A percentile compares a stretch with the other conserved stretches of the same genome.
Conservation (phyloP, 2,113 vertebrate species). For the Triplophysa tibetana region DNA sequence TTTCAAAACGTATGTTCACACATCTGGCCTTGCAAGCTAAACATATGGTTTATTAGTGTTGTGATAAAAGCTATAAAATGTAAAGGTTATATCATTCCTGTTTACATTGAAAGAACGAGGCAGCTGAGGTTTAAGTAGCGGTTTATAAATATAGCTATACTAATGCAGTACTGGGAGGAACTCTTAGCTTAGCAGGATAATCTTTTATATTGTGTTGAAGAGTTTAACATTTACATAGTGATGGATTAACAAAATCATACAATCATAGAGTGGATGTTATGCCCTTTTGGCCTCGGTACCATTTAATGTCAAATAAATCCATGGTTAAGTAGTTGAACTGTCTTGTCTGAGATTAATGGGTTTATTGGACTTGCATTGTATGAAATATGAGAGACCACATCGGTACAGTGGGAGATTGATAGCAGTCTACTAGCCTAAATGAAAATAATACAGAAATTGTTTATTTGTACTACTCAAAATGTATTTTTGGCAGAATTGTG, state of each 20-base stretch:
- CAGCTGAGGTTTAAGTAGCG: neutral
- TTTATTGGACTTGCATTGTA: conserved; percentile 9
- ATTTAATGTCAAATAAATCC: conserved; percentile 30
- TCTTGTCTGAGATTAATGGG: conserved; percentile 6
- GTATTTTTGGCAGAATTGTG: neutral
- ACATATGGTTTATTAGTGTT: neutral
- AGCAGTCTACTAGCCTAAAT: neutral
- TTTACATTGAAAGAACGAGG: neutral
- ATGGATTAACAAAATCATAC: conserved; percentile 10
- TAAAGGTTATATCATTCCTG: neutral
- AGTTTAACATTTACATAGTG: conserved; percentile 4
- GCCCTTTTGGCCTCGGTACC: conserved; percentile 17
- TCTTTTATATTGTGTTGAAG: neutral
- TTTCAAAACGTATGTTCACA: neutral
- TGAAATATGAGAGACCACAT: conserved; percentile 14
- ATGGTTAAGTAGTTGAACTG: conserved; percentile 27
- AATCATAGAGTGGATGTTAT: neutral
- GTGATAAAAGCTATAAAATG: neutral
- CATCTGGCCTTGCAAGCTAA: neutral
- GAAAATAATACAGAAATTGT: neutral
- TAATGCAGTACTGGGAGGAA: neutral
- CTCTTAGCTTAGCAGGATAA: conserved; percentile 6
- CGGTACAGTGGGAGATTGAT: neutral
- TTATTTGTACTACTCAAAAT: neutral
- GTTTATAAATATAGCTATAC: no score